phyloP scores from a whole-genome alignment of 2,113 vertebrate genomes.

The Cinclus mexicanus region DNA sequence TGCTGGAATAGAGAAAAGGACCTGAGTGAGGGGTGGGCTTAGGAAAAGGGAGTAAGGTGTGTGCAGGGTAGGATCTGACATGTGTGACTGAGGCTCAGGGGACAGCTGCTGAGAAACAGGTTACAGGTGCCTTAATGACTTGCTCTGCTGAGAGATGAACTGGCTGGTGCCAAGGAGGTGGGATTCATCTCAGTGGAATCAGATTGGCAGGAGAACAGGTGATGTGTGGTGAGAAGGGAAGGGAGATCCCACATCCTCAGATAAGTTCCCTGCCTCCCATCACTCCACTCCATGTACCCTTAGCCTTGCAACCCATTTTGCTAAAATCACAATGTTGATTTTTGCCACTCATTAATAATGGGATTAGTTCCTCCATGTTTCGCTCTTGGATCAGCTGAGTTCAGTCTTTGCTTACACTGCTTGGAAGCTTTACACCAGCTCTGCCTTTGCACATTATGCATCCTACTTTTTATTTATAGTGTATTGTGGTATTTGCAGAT shows the following conservation, averaged over 20 bases:
- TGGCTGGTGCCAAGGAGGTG: neutral
- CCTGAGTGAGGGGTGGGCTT: neutral
- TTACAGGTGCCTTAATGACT: neutral
- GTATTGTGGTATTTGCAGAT: neutral
- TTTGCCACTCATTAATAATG: neutral
- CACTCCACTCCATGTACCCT: accelerated
- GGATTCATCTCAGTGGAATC: neutral
- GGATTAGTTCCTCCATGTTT: neutral
- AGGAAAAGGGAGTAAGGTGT: neutral
- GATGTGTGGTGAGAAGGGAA: neutral
- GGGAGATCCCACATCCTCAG: neutral
- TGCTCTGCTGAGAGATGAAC: neutral
- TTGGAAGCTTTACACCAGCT: neutral
- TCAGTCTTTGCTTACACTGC: neutral
- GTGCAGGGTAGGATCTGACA: neutral
- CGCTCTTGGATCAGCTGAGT: neutral
- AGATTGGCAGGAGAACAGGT: neutral
- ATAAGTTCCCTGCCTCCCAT: neutral
- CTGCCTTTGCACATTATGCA: neutral
- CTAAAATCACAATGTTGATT: neutral
- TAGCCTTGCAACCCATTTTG: neutral
- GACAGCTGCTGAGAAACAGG: neutral
- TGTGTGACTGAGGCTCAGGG: neutral
- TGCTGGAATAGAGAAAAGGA: neutral
- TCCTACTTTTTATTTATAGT: neutral